Evolutionary conservation across 2,797 vertebrate species (phyloP).

Genomic region (Xyrichtys novacula): DNA sequence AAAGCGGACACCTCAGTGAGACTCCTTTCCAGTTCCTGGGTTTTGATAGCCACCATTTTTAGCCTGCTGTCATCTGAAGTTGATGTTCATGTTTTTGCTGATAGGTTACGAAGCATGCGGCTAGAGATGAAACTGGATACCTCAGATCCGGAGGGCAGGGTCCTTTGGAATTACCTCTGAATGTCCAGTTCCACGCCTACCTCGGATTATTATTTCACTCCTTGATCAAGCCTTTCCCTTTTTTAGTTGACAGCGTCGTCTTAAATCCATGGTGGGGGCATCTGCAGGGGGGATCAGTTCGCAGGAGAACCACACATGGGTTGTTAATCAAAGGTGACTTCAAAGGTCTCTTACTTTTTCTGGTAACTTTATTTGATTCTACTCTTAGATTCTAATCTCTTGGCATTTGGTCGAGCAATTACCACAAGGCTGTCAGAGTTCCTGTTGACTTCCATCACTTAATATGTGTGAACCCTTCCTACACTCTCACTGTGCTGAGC

Average conservation of each 20-base stretch:
- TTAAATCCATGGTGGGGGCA: slow-evolving; percentile 41
- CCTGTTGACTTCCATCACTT: slow-evolving; percentile 21
- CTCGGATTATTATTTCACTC: slow-evolving; percentile 76
- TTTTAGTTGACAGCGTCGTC: slow-evolving; percentile 73
- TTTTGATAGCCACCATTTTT: slow-evolving; percentile 84
- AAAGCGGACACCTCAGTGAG: slow-evolving; percentile 70
- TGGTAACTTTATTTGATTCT: slow-evolving; percentile 32
- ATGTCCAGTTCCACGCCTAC: slow-evolving; percentile 45
- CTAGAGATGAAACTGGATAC: slow-evolving; percentile 72
- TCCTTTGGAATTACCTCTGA: slow-evolving; percentile 75
- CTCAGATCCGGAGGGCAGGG: slow-evolving; percentile 74
- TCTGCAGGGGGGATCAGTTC: slow-evolving; percentile 60
- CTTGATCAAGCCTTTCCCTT: slow-evolving; percentile 79
- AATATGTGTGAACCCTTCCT: slow-evolving; percentile 6
- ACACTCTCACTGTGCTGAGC: background rate
- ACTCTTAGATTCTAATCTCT: slow-evolving; percentile 18
- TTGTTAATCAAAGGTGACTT: slow-evolving; percentile 61
- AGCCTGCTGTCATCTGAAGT: slow-evolving; percentile 82
- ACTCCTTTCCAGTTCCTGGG: slow-evolving; percentile 67
- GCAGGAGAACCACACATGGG: slow-evolving; percentile 54
- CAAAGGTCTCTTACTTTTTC: slow-evolving; percentile 55
- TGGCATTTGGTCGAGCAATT: slow-evolving; percentile 25
- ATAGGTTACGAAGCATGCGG: slow-evolving; percentile 69
- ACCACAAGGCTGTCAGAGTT: slow-evolving; percentile 1
- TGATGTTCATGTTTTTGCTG: slow-evolving; percentile 83